Base-by-base conservation (phyloP, 2,113 vertebrate species). In the Microtus ochrogaster region DNA sequence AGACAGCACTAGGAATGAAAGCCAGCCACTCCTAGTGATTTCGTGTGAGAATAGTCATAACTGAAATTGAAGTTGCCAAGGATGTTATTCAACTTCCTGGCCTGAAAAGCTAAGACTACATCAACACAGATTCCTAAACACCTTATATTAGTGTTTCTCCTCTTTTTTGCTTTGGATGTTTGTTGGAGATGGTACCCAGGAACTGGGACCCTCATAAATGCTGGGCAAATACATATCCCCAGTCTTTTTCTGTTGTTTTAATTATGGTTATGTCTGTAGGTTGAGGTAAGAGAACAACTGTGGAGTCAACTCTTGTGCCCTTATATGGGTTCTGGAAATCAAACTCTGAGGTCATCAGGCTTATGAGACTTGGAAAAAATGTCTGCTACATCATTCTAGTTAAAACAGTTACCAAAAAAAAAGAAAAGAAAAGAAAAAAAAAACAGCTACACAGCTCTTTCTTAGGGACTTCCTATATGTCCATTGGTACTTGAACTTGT, bases 1-100 rank as follows among this genome's bases (percentile, higher is more conserved):
- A 22, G 58, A 95, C 88, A 73, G 91, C 83, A 83, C 90, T 90
- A 61, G 83, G 63, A 93, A 89, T 72, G 87, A 83, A 87, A 90
- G 41, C 3, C 21, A 21, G 12, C 22, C n/a, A 52, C 66, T 90
- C 24, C 63, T 39, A 82, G 10, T 86, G 86, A 81, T 91, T 94
- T 26, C 9, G 19, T 81, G 13, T 92, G 39, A 52, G 3, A 39
- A n/a, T 74, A 49, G 36, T 19, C 26, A 44, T 92, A 73, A 65
- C n/a, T 55, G 39, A 55, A 55, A 90, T 78, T 77, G n/a, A 41
- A 88, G 5, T 82, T 94, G 22, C 82, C 74, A 82, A 33, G 19
- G 52, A 22, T 83, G 44, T 82, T 52, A 82, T 19, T 49, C 17
- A 88, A 28, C 26, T 77, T 92, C 91, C 39, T 85, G n/a, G 11